These are phyloP conservation scores for Melanostoma scalare DNA, from an alignment of 2,888 invertebrate genomes.

Conservation along the genomic window DNA sequence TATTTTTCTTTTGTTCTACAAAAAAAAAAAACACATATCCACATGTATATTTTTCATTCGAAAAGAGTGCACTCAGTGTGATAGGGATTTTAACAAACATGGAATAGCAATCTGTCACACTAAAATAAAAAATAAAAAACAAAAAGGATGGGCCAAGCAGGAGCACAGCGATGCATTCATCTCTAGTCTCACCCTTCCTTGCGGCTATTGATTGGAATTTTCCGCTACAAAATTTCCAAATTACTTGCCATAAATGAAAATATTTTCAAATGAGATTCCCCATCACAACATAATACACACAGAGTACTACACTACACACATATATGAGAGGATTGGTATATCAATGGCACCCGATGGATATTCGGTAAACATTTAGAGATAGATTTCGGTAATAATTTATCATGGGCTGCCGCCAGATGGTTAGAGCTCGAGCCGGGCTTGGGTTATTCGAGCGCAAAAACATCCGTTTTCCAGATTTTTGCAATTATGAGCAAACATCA, in stretches of 20 bases:
- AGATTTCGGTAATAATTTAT: conserved; percentile 63
- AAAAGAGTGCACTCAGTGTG: too few species aligned
- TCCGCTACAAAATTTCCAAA: conserved; percentile 50
- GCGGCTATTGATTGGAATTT: conserved; percentile 56
- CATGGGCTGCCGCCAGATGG: conserved; percentile 18
- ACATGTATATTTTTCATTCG: too few species aligned
- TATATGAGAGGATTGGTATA: neutral
- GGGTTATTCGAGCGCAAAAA: conserved; percentile 43
- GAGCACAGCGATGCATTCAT: neutral
- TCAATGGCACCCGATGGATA: conserved; percentile 6
- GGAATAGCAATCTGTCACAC: conserved; percentile 16
- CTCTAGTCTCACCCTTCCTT: neutral
- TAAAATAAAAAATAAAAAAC: neutral
- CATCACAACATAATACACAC: neutral
- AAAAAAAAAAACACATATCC: too few species aligned
- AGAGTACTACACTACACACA: neutral
- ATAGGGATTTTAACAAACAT: too few species aligned
- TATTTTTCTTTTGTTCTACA: too few species aligned
- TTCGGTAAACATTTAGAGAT: conserved; percentile 60
- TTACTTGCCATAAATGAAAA: conserved; percentile 46
- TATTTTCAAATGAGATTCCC: conserved; percentile 30
- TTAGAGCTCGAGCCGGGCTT: neutral
- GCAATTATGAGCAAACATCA: conserved; percentile 37
- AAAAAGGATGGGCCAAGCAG: neutral
- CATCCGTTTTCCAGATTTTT: conserved; percentile 40